Percentiles rank a stretch among this genome's conserved stretches.
phyloP scores from a whole-genome alignment of 1,140 invertebrate genomes.

The Drosophila kurseongensis region DNA sequence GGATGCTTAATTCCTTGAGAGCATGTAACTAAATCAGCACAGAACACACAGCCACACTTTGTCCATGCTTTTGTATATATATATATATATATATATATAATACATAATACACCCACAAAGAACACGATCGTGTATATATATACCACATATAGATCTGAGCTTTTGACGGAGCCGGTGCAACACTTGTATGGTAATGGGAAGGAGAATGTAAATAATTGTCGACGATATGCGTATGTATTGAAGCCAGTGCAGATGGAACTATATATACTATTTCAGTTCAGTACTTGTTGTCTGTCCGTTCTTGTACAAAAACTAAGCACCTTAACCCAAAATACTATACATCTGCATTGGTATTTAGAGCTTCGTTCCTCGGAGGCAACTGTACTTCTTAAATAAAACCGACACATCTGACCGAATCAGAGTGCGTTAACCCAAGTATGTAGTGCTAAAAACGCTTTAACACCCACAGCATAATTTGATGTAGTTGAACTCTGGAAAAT shows the following conservation, averaged over 20 bases:
- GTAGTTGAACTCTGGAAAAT: slow-evolving; percentile 38
- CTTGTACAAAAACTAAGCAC: not conserved
- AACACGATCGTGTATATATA: slow-evolving; percentile 18
- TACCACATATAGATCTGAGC: slow-evolving; percentile 10
- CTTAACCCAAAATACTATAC: not conserved
- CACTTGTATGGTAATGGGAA: slow-evolving; percentile 44
- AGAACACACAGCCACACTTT: slow-evolving; percentile 14
- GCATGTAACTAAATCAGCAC: slow-evolving; percentile 42
- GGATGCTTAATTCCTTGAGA: slow-evolving; percentile 24
- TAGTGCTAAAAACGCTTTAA: slow-evolving; percentile 43
- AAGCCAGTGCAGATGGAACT: slow-evolving; percentile 20
- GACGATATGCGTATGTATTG: slow-evolving; percentile 54
- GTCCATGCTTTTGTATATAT: slow-evolving; percentile 63
- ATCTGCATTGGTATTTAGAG: slow-evolving; percentile 13
- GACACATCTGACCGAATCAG: slow-evolving; percentile 23
- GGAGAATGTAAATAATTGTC: slow-evolving; percentile 62
- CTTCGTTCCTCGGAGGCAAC: not conserved
- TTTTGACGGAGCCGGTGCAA: slow-evolving; percentile 22
- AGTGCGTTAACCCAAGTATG: slow-evolving; percentile 14
- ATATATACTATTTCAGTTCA: not conserved
- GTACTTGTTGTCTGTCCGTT: not conserved
- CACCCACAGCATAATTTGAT: slow-evolving; percentile 42
- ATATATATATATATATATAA: slow-evolving; percentile 34
- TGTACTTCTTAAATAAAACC: slow-evolving; percentile 7
- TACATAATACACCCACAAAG: not conserved